phyloP scores from a whole-genome alignment of 1,140 invertebrate genomes.

The Drosophila sucinea region DNA sequence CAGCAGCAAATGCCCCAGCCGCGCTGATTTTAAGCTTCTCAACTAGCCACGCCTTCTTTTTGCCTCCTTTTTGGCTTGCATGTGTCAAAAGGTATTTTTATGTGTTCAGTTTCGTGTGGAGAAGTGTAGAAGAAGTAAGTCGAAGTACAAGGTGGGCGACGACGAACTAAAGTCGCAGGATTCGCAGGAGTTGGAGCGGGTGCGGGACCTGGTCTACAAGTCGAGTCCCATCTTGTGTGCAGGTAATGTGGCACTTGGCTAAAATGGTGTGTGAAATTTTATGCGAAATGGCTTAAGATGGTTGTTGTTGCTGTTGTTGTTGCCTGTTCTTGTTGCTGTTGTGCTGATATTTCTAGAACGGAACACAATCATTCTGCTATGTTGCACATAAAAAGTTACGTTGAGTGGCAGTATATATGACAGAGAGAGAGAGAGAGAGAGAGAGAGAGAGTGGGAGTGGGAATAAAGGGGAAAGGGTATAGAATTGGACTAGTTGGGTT shows the following conservation, averaged over 20 bases:
- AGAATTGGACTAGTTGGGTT: constrained; percentile 27
- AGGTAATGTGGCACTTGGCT: constrained; percentile 82
- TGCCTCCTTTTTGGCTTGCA: constrained; percentile 53
- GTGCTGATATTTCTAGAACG: constrained; percentile 80
- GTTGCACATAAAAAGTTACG: constrained; percentile 81
- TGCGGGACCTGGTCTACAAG: constrained; percentile 8
- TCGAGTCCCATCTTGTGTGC: constrained; percentile 76
- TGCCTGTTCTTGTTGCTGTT: constrained; percentile 65
- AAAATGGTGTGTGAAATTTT: constrained; percentile 83
- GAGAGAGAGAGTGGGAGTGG: neutral
- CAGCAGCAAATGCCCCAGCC: constrained; percentile 36
- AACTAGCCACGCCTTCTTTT: constrained; percentile 38
- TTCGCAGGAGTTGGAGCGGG: constrained; percentile 10
- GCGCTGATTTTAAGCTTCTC: constrained; percentile 68
- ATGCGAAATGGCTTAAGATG: constrained; percentile 79
- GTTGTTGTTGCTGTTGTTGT: constrained; percentile 39
- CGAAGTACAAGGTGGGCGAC: constrained; percentile 9
- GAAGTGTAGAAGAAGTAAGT: constrained; percentile 31
- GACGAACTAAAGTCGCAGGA: neutral
- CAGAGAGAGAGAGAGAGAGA: neutral
- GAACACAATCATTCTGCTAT: constrained; percentile 81
- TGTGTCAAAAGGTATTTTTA: constrained; percentile 82
- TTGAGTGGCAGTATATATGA: constrained; percentile 74
- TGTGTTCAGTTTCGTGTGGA: constrained; percentile 74
- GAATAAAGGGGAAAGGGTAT: neutral